Conservation (phyloP, 2,797 vertebrate genomes). For the Centroberyx gerrardi region DNA sequence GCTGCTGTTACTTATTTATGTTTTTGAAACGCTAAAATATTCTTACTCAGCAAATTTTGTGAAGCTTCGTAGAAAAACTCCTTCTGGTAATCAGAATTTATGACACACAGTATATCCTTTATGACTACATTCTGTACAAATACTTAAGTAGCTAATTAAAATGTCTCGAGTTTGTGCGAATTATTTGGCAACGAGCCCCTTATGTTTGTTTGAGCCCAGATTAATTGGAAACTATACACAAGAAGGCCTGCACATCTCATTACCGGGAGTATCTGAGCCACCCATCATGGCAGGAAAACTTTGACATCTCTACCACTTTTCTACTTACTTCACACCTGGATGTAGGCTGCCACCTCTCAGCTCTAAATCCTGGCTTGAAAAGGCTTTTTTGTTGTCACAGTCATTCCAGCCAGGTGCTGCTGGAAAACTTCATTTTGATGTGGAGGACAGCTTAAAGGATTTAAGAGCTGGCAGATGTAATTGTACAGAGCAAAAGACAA, state of each 20-base stretch:
- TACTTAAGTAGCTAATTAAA: constrained; percentile 71
- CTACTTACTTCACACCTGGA: constrained; percentile 33
- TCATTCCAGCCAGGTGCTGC: constrained; percentile 52
- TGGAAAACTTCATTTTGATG: constrained; percentile 54
- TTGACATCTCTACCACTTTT: constrained; percentile 27
- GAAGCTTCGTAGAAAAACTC: constrained; percentile 32
- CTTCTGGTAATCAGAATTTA: constrained; percentile 65
- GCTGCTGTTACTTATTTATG: constrained; percentile 62
- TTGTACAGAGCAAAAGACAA: constrained; percentile 65
- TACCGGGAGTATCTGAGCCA: constrained; percentile 24
- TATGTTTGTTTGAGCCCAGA: constrained; percentile 41
- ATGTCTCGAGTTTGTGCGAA: constrained; percentile 34
- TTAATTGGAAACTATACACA: constrained; percentile 19
- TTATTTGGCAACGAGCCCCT: constrained; percentile 36
- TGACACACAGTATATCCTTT: constrained; percentile 42
- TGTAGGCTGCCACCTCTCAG: constrained; percentile 30
- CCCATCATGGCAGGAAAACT: constrained; percentile 24
- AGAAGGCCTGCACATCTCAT: constrained; percentile 12
- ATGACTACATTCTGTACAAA: constrained; percentile 57
- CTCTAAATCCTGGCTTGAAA: constrained; percentile 52
- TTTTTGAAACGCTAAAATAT: constrained; percentile 51
- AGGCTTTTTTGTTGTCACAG: constrained; percentile 50
- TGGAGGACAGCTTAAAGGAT: constrained; percentile 65
- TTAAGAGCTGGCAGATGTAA: constrained; percentile 61
- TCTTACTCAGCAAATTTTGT: constrained; percentile 50